A percentile compares a stretch with the other conserved stretches of the same genome.
These are phyloP conservation scores for Liparis tanakae DNA, from an alignment of 2,797 vertebrate species.

Conservation along the genomic window DNA sequence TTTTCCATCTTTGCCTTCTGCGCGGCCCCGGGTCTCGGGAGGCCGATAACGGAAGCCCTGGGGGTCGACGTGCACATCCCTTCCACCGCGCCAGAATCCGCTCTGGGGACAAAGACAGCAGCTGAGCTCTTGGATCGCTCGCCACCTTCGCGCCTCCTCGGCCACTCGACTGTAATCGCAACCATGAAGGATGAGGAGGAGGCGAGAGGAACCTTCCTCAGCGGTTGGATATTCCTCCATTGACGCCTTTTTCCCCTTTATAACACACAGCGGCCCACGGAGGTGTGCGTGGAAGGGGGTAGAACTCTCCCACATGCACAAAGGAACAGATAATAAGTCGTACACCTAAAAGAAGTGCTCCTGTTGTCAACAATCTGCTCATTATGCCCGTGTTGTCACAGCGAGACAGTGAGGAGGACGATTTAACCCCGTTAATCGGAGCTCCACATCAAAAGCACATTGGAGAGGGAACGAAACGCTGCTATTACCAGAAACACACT, in stretches of 20 bases:
- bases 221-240: slow-evolving; percentile 37
- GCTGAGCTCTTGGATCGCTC: slow-evolving; percentile 50
- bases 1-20: slow-evolving; percentile 60
- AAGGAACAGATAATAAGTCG: slow-evolving; percentile 33
- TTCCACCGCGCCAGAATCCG: slow-evolving; percentile 19
- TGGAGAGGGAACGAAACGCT: slow-evolving; percentile 72
- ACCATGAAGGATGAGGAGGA: slow-evolving; percentile 51
- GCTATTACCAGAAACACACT: slow-evolving; percentile 80
- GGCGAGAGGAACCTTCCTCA: slow-evolving; percentile 52
- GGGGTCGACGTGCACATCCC: slow-evolving; percentile 62
- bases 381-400: slow-evolving; percentile 63
- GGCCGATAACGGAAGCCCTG: slow-evolving; percentile 67
- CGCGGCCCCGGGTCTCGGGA: slow-evolving; percentile 35
- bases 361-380: slow-evolving; percentile 53
- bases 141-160: slow-evolving; percentile 43
- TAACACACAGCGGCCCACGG: slow-evolving; percentile 32
- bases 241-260: slow-evolving; percentile 36
- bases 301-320: slow-evolving; percentile 29
- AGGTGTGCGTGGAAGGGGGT: neutral
- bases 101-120: slow-evolving; percentile 41
- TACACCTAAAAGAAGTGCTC: slow-evolving; percentile 36
- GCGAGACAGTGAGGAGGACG: slow-evolving; percentile 61
- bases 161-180: slow-evolving; percentile 45
- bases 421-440: slow-evolving; percentile 76
- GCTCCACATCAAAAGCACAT: slow-evolving; percentile 76